Conservation (phyloP, 2,113 vertebrate genomes). For the Loxodonta africana region DNA sequence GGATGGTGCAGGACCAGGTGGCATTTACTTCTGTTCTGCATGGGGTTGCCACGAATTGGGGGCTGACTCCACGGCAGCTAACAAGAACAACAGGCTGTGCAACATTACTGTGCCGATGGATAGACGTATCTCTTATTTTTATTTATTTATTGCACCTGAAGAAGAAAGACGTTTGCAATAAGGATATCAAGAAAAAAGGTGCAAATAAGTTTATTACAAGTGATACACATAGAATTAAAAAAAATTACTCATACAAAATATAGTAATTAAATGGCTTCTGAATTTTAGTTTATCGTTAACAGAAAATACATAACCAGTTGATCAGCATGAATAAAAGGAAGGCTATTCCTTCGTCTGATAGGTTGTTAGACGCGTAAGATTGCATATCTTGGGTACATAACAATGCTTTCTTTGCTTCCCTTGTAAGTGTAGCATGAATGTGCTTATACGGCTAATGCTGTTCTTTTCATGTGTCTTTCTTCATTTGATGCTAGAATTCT, state of each 20-base stretch:
- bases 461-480: conserved; percentile 73
- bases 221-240: not conserved
- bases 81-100: not conserved
- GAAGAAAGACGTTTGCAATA: conserved; percentile 15
- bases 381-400: conserved; percentile 19
- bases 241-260: not conserved
- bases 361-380: not conserved
- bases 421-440: conserved; percentile 56
- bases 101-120: not conserved
- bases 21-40: not conserved
- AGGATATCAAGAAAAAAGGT: conserved; percentile 37
- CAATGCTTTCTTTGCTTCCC: conserved; percentile 56
- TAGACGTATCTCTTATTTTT: conserved; percentile 46
- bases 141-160: not conserved
- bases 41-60: not conserved
- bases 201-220: conserved; percentile 32
- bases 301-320: conserved; percentile 12
- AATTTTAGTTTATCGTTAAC: conserved; percentile 56
- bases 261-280: conserved; percentile 16
- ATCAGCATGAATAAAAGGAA: not conserved
- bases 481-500: conserved; percentile 76
- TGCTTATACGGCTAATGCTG: conserved; percentile 54
- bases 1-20: not conserved
- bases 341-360: conserved; percentile 34
- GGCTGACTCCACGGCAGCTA: not conserved